Conservation (phyloP, 2,888 invertebrate species). For the Caenorhabditis drosophilae region DNA sequence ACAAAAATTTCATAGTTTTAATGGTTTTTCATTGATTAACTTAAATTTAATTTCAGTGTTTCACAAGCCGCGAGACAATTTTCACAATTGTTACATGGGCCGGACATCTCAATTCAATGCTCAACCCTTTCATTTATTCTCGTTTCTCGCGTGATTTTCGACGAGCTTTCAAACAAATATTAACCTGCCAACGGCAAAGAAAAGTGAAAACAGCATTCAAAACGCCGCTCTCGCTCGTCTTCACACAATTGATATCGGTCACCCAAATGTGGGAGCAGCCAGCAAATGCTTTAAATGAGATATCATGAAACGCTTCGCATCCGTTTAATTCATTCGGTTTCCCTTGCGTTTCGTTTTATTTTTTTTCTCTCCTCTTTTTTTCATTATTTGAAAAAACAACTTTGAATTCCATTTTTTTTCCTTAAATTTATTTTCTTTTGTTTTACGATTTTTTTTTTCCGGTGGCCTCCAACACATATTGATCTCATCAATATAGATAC, state of each 20-base stretch:
- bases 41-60: slow-evolving; percentile 51
- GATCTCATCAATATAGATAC: too few species aligned
- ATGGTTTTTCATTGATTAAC: too few species aligned
- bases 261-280: slow-evolving; percentile 62
- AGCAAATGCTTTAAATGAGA: slow-evolving; percentile 33
- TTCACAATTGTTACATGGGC: slow-evolving; percentile 69
- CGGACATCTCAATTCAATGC: slow-evolving; percentile 69
- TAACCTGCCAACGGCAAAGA: slow-evolving; percentile 66
- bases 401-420: too few species aligned
- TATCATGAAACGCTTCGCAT: too few species aligned
- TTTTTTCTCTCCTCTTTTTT: too few species aligned
- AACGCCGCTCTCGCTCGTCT: slow-evolving; percentile 65
- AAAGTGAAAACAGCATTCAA: slow-evolving; percentile 63
- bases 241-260: slow-evolving; percentile 67
- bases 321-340: too few species aligned
- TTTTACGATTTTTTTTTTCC: too few species aligned
- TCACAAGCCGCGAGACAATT: slow-evolving; percentile 55
- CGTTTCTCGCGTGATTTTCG: slow-evolving; percentile 68
- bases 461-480: too few species aligned
- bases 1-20: neutral
- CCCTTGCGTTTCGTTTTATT: too few species aligned
- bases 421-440: too few species aligned
- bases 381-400: too few species aligned
- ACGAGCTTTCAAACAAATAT: slow-evolving; percentile 66
- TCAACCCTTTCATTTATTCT: slow-evolving; percentile 67